Evolutionary conservation across 2,888 invertebrate species (phyloP).

Genomic region (Chrysolina americana): DNA sequence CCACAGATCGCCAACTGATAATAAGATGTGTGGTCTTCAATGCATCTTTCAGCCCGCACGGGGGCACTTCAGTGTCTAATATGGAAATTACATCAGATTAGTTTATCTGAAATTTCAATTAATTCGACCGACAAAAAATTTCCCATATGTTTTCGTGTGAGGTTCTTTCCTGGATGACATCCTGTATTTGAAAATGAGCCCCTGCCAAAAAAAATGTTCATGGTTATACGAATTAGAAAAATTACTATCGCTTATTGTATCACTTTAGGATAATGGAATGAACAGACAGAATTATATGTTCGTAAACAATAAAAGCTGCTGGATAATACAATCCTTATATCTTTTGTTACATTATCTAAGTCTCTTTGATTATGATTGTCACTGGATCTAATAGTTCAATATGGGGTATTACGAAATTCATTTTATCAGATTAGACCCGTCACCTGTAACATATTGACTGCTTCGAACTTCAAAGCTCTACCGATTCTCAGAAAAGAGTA

Average conservation of each 20-base stretch:
- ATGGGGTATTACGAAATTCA: constrained; percentile 15
- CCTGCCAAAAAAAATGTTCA: no score
- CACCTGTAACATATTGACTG: constrained; percentile 14
- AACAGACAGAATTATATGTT: neutral
- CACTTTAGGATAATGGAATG: neutral
- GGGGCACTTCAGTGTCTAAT: no score
- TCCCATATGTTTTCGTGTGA: no score
- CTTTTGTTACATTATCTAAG: constrained; percentile 19
- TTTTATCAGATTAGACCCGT: constrained; percentile 12
- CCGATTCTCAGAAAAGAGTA: neutral
- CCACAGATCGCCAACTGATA: no score
- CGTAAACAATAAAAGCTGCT: constrained; percentile 6
- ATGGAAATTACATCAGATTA: no score
- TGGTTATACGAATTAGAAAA: no score
- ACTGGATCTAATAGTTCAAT: constrained; percentile 9
- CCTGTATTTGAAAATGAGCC: neutral
- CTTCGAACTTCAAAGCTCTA: neutral
- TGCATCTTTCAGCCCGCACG: no score
- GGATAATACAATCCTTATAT: constrained; percentile 4
- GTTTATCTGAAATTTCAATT: no score
- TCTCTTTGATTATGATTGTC: constrained; percentile 15
- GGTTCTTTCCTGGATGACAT: neutral
- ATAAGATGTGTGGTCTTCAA: no score
- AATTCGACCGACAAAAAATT: no score
- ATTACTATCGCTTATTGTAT: neutral